Conservation (phyloP, 2,113 vertebrate genomes). For the Nibea albiflora region DNA sequence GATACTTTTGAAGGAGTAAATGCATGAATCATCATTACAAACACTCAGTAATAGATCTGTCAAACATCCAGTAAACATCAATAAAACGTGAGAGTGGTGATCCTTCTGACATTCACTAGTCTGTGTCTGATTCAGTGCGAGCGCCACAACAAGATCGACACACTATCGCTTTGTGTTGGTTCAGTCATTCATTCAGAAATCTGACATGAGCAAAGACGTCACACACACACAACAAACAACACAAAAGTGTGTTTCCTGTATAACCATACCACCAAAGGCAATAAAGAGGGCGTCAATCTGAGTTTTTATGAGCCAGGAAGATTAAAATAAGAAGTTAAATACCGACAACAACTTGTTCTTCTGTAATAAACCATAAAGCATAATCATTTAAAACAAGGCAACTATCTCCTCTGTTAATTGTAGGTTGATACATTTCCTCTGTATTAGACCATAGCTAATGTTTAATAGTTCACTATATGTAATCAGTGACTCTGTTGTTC, state of each 20-base stretch:
- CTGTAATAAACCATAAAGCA: neutral
- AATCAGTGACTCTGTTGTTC: neutral
- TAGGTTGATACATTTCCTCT: neutral
- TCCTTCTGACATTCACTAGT: slow-evolving; percentile 7
- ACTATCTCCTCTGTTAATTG: neutral
- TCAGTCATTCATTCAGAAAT: neutral
- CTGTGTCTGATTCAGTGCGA: slow-evolving; percentile 27
- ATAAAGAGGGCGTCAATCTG: neutral
- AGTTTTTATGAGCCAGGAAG: neutral
- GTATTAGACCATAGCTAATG: neutral
- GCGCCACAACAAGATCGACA: neutral
- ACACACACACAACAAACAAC: neutral
- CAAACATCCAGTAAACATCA: slow-evolving; percentile 42
- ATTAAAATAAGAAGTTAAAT: neutral
- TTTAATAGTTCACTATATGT: too few species aligned
- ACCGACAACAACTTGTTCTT: neutral
- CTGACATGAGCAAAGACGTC: neutral
- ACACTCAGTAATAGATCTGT: slow-evolving; percentile 11
- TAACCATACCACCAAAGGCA: neutral
- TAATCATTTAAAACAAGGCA: neutral
- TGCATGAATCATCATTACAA: neutral
- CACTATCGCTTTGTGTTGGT: neutral
- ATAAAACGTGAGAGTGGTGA: slow-evolving; percentile 49
- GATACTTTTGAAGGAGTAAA: slow-evolving; percentile 9
- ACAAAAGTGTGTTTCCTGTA: neutral